These are phyloP conservation scores for Heliconius ismenius DNA, from an alignment of 2,888 invertebrate genomes.

Conservation along the genomic window DNA sequence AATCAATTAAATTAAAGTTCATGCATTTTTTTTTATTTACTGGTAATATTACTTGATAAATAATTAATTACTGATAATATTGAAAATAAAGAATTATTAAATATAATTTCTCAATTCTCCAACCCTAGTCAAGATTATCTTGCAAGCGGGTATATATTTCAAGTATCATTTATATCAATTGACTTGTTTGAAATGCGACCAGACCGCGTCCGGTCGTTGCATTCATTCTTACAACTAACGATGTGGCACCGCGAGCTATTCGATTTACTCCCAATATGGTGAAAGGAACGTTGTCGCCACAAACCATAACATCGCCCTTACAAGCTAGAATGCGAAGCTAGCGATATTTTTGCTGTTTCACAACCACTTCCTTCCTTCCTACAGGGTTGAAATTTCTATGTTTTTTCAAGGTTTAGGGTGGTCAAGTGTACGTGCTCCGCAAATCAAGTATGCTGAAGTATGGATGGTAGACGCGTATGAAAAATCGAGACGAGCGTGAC, in stretches of 20 bases:
- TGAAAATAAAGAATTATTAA: background rate
- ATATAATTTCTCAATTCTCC: background rate
- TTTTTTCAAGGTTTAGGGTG: conserved; percentile 45
- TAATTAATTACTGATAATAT: too few relatives aligned
- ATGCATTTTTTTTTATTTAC: too few relatives aligned
- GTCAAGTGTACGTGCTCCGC: conserved; percentile 69
- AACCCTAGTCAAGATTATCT: background rate
- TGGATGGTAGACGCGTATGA: conserved; percentile 76
- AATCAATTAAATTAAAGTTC: too few relatives aligned
- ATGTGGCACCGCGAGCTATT: conserved; percentile 64
- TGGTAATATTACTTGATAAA: too few relatives aligned
- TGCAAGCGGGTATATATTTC: conserved; percentile 38
- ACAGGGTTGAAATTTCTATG: conserved; percentile 59
- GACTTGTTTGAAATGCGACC: conserved; percentile 55
- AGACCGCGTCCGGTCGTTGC: conserved; percentile 54
- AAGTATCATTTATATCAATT: conserved; percentile 60
- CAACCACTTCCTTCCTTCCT: conserved; percentile 49
- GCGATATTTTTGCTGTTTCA: conserved; percentile 34
- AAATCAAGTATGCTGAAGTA: conserved; percentile 80
- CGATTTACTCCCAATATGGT: conserved; percentile 68
- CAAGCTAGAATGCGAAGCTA: conserved; percentile 41
- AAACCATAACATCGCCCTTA: conserved; percentile 72
- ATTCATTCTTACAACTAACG: conserved; percentile 57
- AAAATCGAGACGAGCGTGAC: conserved; percentile 78
- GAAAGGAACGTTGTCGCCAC: conserved; percentile 64